Evolutionary conservation across 2,888 invertebrate species (phyloP), one percentile per base, ranked within the genome.

Genomic region (Opisthograptis luteolata): DNA sequence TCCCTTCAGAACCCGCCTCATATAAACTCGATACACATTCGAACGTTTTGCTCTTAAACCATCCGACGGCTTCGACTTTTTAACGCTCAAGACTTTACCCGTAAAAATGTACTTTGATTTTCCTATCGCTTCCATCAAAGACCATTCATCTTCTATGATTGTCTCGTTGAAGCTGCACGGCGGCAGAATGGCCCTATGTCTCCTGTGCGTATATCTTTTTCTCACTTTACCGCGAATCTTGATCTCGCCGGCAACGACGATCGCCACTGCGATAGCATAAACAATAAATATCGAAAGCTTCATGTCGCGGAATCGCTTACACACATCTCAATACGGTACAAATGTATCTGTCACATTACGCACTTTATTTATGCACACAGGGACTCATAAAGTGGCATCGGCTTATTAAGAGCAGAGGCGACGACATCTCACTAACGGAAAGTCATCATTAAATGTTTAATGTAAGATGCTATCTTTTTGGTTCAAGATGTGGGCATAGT

Each of bases 51-150:
- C 73, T 22, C 66, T 65, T 25, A 59, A 55, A 36, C 70, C 77
- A 37, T 79, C 78, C 5, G 73, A 70, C 17, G 82, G 73, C 58
- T 79, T 81, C 60, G 82, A 78, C 64, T 87, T 88, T 60, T 81
- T 87, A 55, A 89, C 83, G 61, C 76, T 87, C 64, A 91, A 67
- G 66, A 91, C 91, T 83, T 91, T 91, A 22, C 81, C 91, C 14
- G 91, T 91, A 76, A 91, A 91, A 72, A 91, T 91, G 67, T 81
- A 91, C 72, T 87, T 87, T 2, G 91, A 89, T 64, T 83, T 83
- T 47, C 81, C 80, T 80, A 91, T 91, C 73, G 89, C 88, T 52
- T 84, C 86, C 83, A 89, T 85, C 79, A 91, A 68, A 52, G 91
- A 79, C 84, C 88, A 86, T 76, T 89, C 87, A 67, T 91, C 88